Evolutionary conservation across 2,888 invertebrate genomes (phyloP).

Genomic region (Trichogramma dendrolimi): DNA sequence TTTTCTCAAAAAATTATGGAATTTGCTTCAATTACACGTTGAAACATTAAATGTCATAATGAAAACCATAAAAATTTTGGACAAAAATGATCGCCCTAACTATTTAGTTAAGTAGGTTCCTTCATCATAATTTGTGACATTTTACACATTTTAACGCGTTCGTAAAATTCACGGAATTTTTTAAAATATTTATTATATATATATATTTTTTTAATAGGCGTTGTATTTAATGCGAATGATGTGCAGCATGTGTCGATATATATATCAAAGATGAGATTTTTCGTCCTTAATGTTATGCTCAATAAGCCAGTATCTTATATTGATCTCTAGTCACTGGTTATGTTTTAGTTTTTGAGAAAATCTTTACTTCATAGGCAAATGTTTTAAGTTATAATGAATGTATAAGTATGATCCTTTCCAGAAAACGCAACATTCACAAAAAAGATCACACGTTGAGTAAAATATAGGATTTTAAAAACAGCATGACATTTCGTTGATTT

Average conservation of each 20-base stretch:
- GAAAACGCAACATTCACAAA: constrained; percentile 18
- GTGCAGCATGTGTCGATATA: neutral
- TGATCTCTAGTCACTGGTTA: constrained; percentile 8
- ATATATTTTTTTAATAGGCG: too few species aligned
- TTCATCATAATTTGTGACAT: constrained; percentile 16
- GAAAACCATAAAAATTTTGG: too few species aligned
- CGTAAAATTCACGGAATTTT: constrained; percentile 9
- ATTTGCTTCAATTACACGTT: too few species aligned
- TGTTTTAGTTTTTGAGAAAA: constrained; percentile 1
- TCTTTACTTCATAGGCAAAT: constrained; percentile 4
- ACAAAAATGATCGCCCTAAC: too few species aligned
- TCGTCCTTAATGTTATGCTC: constrained; percentile 3
- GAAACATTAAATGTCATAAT: too few species aligned
- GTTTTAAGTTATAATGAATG: neutral
- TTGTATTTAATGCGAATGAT: too few species aligned
- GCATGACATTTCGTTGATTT: constrained; percentile 41
- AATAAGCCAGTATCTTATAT: constrained; percentile 11
- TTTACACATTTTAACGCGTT: constrained; percentile 17
- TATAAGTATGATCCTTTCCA: neutral
- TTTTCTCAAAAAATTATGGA: too few species aligned
- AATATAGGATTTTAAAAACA: constrained; percentile 35
- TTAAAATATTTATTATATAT: too few species aligned
- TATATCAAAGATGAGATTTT: constrained; percentile 23
- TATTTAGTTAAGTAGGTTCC: neutral
- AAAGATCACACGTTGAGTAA: constrained; percentile 14